Base-by-base conservation (phyloP, 2,113 vertebrate species). In the Macquaria australasica region DNA sequence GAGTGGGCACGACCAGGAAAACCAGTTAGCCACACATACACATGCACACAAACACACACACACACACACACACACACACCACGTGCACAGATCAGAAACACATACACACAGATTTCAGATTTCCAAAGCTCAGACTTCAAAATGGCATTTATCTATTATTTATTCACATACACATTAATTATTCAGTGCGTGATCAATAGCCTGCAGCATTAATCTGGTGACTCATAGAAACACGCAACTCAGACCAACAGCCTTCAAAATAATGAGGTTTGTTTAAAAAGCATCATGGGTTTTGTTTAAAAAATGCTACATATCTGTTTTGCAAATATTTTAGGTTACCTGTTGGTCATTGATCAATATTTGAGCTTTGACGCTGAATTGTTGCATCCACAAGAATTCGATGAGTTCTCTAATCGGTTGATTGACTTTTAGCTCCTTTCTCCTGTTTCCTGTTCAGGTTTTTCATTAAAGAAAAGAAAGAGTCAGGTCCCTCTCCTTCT, bases 161-260 rank as follows among this genome's bases (percentile, higher is more conserved):
- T 67, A 81, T 83, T 34, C 73, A 53, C n/a, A 72, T 43, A 28
- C 37, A 43, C 11, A 70, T 87, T 41, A 73, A 81, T 85, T 75
- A 91, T 87, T 85, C 51, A 89, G 51, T 37, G 41, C 34, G 21
- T 53, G 64, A 66, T 91, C 60, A 50, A 72, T 87, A 70, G 55
- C 45, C 79, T 64, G 51, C 23, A 71, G 73, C 45, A 56, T 59
- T 70, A 72, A 79, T 39, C 50, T 9, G 43, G 21, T 50, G 62
- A 58, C 55, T 69, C 69, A 64, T 50, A 76, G 50, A 84, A 79
- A 85, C 51, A 41, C 45, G 7, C 34, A 56, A 86, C 21, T 53
- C 1, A 11, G 45, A 77, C 56, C 28, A 50, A 15, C 5, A 77
- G 25, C 43, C 60, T 53, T 62, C 23, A 51, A 66, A 64, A 71